Evolutionary conservation across 2,113 vertebrate genomes (phyloP).

Genomic region (Todiramphus chloris): DNA sequence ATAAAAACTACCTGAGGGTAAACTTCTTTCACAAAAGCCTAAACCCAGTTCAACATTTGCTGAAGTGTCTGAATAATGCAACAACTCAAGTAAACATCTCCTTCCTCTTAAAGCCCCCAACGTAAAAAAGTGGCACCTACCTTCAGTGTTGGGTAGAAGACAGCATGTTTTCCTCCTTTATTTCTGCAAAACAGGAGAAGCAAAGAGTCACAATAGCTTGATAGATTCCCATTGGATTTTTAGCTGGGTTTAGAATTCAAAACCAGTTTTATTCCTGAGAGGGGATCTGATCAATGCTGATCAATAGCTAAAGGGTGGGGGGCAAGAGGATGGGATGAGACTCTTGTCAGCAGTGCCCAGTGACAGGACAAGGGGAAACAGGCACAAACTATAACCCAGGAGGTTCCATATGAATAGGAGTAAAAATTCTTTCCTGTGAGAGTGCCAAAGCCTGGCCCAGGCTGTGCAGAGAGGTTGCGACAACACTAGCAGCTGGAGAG

Average conservation of each 20-base stretch:
- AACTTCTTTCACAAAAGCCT: not conserved
- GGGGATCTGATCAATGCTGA: too few species aligned
- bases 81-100: not conserved
- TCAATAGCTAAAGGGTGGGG: too few species aligned
- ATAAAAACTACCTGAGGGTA: not conserved
- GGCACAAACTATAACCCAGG: too few species aligned
- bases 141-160: conserved; percentile 94
- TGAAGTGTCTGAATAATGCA: not conserved
- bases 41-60: not conserved
- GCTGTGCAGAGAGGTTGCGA: too few species aligned
- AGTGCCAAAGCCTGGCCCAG: too few species aligned
- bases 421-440: too few species aligned
- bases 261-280: not conserved
- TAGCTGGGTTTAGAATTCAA: not conserved
- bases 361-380: too few species aligned
- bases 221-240: not conserved
- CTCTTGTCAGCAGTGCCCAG: too few species aligned
- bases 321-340: too few species aligned
- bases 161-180: conserved; percentile 84
- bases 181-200: conserved; percentile 72
- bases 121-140: conserved; percentile 60
- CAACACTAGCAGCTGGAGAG: not conserved
- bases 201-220: not conserved
- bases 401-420: too few species aligned
- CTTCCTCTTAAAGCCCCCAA: not conserved